Percentiles rank a stretch among this genome's conserved stretches.
phyloP scores from a whole-genome alignment of 2,888 invertebrate species.

The Drosophila villosipedis region DNA sequence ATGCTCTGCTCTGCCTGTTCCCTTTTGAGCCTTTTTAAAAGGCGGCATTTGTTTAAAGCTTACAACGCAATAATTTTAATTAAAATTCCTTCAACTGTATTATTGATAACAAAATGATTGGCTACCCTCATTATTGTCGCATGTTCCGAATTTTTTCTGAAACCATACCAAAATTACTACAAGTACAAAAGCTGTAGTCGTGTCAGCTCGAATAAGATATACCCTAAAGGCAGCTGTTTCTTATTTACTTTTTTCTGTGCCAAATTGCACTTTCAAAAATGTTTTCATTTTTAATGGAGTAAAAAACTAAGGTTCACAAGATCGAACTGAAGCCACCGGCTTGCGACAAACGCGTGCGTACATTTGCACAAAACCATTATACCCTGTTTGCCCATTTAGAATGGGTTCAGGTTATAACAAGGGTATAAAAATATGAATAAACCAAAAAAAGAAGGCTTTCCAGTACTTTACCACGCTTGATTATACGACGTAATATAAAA shows the following conservation, averaged over 20 bases:
- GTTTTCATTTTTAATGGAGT: neutral
- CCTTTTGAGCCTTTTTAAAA: conserved; percentile 41
- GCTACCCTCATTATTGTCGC: neutral
- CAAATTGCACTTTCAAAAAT: neutral
- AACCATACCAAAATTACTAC: no score
- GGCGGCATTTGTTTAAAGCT: conserved; percentile 24
- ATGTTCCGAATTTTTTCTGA: neutral
- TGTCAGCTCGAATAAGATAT: neutral
- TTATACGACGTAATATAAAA: neutral
- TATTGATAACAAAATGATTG: conserved; percentile 21
- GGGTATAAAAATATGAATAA: neutral
- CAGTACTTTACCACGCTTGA: conserved; percentile 7
- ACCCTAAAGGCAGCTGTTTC: neutral
- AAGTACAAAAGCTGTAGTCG: no score
- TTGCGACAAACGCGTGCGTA: neutral
- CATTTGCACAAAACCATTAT: neutral
- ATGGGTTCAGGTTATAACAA: neutral
- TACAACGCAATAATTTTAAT: conserved; percentile 67
- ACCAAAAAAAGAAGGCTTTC: neutral
- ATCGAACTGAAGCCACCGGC: neutral
- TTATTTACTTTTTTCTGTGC: neutral
- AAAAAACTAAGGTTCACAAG: neutral
- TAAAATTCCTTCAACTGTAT: conserved; percentile 53
- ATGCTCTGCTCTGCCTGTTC: conserved; percentile 16
- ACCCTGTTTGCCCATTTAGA: neutral